These are phyloP conservation scores for Casuarius casuarius DNA, from an alignment of 2,113 vertebrate species.

Conservation along the genomic window DNA sequence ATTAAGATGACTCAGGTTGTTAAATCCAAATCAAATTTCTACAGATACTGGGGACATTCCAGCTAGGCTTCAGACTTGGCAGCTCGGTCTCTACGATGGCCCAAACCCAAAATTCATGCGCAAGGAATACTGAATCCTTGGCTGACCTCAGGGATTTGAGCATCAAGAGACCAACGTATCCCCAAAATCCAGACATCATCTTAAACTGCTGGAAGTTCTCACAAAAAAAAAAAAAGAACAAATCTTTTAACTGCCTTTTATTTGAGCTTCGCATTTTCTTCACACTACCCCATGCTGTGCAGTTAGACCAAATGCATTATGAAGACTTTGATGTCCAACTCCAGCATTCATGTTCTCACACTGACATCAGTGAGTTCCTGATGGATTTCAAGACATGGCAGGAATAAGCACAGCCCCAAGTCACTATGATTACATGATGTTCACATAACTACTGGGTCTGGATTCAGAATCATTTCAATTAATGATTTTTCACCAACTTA, in stretches of 20 bases:
- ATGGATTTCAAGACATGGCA: background rate
- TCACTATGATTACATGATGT: background rate
- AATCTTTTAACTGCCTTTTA: background rate
- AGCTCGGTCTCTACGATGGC: background rate
- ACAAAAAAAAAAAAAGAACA: background rate
- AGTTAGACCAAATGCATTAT: background rate
- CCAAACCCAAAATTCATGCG: background rate
- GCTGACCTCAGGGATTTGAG: background rate
- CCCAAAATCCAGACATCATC: background rate
- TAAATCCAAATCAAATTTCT: background rate
- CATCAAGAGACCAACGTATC: fast-evolving
- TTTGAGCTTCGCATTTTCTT: background rate
- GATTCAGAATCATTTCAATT: background rate
- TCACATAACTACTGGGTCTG: background rate
- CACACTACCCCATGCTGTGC: background rate
- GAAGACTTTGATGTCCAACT: background rate
- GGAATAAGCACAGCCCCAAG: background rate
- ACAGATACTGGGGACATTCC: background rate
- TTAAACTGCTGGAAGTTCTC: background rate
- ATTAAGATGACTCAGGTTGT: background rate
- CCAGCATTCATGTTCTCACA: background rate
- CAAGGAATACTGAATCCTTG: background rate
- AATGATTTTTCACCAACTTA: background rate
- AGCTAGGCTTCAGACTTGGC: background rate
- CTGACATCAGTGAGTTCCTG: background rate